Base-by-base conservation (phyloP, 2,113 vertebrate species). In the Syrmaticus mikado region DNA sequence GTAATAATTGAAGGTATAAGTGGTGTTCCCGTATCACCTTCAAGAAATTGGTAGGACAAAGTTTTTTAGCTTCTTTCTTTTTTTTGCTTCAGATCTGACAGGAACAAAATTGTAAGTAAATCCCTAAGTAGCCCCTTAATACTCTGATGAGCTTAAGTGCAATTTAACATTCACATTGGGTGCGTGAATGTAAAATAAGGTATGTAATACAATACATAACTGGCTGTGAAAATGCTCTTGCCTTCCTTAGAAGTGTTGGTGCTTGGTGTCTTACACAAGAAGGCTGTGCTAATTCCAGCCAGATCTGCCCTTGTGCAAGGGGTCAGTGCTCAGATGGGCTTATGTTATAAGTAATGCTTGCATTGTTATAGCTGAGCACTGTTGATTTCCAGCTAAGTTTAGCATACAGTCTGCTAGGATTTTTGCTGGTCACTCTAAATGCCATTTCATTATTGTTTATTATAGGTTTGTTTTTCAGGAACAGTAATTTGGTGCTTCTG, bases 41-140 rank as follows among this genome's bases (percentile, higher is more conserved):
- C 67, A 62, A 0, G 62, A 85, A 76, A 80, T 53, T 38, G 55
- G 15, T 52, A 82, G 72, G 82, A 71, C 67, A 83, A 82, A 82
- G 64, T 85, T 92, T 75, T 53, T 75, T 53, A 32, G 27, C 48
- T 74, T 53, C 16, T 68, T 72, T 30, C 28, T 30, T 32, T 57
- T 62, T 62, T 38, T 62, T 25, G 71, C 85, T 76, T 77, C 18
- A 87, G 89, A 36, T 92, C 25, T 74, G 41, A 21, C 82, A 64
- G 87, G 82, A 70, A 71, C 87, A 85, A 83, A 91, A 93, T 82
- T 68, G 87, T 82, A 80, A 92, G 85, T 80, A 96, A 95, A 94
- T 95, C 75, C 82, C 65, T 87, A 74, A 95, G 80, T 94, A 96
- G 79, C 68, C 68, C 46, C 74, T 91, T 94, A 92, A 91, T 94